Percentiles rank a stretch among this genome's conserved stretches.
These are phyloP conservation scores for Cosmia trapezina DNA, from an alignment of 2,888 invertebrate species.

Conservation along the genomic window DNA sequence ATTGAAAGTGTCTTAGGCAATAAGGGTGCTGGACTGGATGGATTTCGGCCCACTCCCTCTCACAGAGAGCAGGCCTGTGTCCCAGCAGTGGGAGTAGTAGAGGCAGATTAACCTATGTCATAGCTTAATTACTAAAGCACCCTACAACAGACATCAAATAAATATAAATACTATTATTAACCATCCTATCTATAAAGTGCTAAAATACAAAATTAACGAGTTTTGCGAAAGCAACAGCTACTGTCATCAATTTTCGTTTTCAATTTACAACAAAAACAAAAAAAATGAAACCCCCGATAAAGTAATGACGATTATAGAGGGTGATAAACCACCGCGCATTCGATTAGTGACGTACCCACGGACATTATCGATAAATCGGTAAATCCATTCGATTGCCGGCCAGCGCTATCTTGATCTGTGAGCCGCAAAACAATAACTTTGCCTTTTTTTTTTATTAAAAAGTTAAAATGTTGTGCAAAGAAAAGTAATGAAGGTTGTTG, in stretches of 20 bases:
- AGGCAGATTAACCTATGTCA: background rate
- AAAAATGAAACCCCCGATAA: conserved; percentile 66
- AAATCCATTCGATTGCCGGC: conserved; percentile 77
- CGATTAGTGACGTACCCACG: conserved; percentile 86
- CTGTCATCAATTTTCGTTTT: conserved; percentile 63
- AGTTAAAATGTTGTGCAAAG: conserved; percentile 61
- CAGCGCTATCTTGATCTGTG: conserved; percentile 81
- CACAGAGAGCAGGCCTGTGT: background rate
- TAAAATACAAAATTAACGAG: conserved; percentile 58
- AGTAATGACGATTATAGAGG: conserved; percentile 85
- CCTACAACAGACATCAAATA: background rate
- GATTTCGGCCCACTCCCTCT: background rate
- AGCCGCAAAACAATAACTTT: conserved; percentile 84
- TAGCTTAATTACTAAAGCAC: background rate
- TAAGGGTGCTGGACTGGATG: background rate
- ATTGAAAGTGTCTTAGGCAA: no score
- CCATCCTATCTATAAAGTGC: conserved; percentile 16
- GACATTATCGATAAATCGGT: conserved; percentile 86
- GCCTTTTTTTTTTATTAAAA: conserved; percentile 69
- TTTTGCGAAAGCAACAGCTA: conserved; percentile 48
- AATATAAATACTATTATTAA: conserved; percentile 13
- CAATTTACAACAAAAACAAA: conserved; percentile 70
- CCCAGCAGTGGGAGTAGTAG: background rate
- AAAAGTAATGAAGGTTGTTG: conserved; percentile 61
- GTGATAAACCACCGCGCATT: conserved; percentile 82